Conservation (phyloP, 2,113 vertebrate genomes). For the Proterorhinus semilunaris region DNA sequence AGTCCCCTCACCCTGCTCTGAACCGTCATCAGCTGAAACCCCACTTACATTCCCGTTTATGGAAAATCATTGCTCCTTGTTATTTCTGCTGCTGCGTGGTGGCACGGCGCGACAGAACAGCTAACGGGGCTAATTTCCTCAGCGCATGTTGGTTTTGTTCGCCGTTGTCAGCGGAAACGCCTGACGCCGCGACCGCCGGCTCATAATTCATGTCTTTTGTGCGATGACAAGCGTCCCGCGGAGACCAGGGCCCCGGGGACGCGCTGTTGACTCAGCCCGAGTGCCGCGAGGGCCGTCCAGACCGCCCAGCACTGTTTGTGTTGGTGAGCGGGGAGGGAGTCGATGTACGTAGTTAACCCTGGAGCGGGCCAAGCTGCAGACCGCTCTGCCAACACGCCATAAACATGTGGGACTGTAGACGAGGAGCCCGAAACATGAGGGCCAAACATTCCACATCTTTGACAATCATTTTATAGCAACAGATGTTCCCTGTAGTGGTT, state of each 20-base stretch:
- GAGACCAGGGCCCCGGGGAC: constrained; percentile 32
- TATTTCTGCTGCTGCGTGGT: not conserved
- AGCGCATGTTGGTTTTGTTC: constrained; percentile 11
- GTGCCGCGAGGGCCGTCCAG: not conserved
- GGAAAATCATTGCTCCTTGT: not conserved
- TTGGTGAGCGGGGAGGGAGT: not conserved
- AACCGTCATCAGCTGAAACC: no score
- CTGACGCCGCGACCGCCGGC: constrained; percentile 8
- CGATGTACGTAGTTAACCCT: not conserved
- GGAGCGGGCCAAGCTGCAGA: not conserved
- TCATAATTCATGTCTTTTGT: constrained; percentile 63
- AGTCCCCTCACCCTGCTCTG: no score
- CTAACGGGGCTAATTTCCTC: constrained; percentile 51
- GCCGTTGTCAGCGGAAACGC: constrained; percentile 59
- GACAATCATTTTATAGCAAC: no score
- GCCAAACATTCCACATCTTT: no score
- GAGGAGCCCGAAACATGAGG: no score
- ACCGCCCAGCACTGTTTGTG: no score
- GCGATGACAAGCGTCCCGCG: constrained; percentile 53
- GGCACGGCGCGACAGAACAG: constrained; percentile 28
- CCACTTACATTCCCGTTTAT: no score
- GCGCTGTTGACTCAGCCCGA: constrained; percentile 59
- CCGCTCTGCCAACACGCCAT: not conserved
- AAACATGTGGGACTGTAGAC: not conserved
- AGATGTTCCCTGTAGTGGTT: no score